phyloP scores from a whole-genome alignment of 2,888 invertebrate genomes.

The Epicampocera succincta region DNA sequence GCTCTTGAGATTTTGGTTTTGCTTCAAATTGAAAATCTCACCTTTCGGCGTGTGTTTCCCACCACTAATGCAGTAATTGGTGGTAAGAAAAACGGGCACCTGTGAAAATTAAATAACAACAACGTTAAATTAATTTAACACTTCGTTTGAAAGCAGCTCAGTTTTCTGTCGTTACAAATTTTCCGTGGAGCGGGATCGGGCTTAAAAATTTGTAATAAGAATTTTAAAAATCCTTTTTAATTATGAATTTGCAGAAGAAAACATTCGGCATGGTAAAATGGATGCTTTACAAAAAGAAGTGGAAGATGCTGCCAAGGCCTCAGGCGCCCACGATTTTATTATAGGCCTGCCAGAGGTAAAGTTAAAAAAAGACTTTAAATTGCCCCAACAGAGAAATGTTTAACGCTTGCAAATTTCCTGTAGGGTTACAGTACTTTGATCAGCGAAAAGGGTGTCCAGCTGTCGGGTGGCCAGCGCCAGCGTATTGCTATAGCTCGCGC shows the following conservation, averaged over 20 bases:
- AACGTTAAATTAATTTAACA: no score
- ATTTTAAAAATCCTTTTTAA: no score
- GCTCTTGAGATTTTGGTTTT: no score
- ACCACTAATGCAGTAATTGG: no score
- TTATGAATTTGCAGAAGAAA: constrained; percentile 80
- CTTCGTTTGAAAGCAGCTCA: no score
- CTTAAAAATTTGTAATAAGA: no score
- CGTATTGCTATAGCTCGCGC: constrained; percentile 93
- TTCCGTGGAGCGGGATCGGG: no score
- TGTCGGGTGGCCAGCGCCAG: constrained; percentile 93
- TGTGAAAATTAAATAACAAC: no score
- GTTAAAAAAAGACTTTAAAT: background rate
- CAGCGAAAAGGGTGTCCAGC: constrained; percentile 90
- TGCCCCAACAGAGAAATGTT: background rate
- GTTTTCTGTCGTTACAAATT: no score
- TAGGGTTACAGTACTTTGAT: constrained; percentile 90
- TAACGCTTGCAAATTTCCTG: background rate
- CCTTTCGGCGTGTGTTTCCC: no score
- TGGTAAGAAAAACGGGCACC: no score
- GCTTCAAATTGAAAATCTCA: no score
- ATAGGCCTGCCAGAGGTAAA: constrained; percentile 86
- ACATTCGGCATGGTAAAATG: constrained; percentile 88
- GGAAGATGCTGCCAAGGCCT: constrained; percentile 87
- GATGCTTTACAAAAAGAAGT: constrained; percentile 87
- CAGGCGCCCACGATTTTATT: constrained; percentile 90